Conservation (phyloP, 2,888 invertebrate species). For the Cacoxenus indagator region DNA sequence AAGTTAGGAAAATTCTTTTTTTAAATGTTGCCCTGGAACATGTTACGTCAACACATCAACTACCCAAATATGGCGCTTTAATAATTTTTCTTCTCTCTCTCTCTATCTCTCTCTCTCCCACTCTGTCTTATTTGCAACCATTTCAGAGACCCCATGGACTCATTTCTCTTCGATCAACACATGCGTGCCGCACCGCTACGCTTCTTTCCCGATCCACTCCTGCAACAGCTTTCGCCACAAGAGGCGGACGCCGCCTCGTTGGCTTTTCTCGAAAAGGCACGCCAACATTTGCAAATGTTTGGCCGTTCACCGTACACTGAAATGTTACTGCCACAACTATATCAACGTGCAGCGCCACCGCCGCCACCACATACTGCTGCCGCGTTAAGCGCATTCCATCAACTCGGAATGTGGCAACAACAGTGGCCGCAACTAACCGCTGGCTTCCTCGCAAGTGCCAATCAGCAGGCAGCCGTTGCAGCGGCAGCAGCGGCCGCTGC, state of each 20-base stretch:
- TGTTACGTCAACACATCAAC: slow-evolving; percentile 17
- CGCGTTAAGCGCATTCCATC: slow-evolving; percentile 67
- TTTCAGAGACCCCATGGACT: slow-evolving; percentile 71
- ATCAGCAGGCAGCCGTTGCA: slow-evolving; percentile 67
- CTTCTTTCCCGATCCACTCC: slow-evolving; percentile 70
- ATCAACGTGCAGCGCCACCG: slow-evolving; percentile 66
- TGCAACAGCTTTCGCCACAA: slow-evolving; percentile 69
- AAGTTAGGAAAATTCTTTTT: slow-evolving; percentile 9
- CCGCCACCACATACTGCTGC: slow-evolving; percentile 36
- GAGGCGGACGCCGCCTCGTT: slow-evolving; percentile 70
- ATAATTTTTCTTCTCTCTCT: not conserved
- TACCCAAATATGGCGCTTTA: not conserved
- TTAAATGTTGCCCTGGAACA: slow-evolving; percentile 30
- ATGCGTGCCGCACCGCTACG: slow-evolving; percentile 68
- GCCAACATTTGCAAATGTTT: slow-evolving; percentile 71
- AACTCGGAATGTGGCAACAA: slow-evolving; percentile 71
- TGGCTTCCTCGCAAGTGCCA: slow-evolving; percentile 69
- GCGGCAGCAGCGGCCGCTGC: slow-evolving; percentile 62
- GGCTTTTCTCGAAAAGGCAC: slow-evolving; percentile 70
- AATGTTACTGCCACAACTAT: slow-evolving; percentile 71
- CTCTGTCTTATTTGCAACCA: no score
- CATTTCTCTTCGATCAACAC: slow-evolving; percentile 70
- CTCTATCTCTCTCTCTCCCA: no score
- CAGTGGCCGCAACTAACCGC: slow-evolving; percentile 72
- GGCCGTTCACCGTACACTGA: slow-evolving; percentile 71